Evolutionary conservation across 2,797 vertebrate species (phyloP).

Genomic region (Oryzias sinensis): DNA sequence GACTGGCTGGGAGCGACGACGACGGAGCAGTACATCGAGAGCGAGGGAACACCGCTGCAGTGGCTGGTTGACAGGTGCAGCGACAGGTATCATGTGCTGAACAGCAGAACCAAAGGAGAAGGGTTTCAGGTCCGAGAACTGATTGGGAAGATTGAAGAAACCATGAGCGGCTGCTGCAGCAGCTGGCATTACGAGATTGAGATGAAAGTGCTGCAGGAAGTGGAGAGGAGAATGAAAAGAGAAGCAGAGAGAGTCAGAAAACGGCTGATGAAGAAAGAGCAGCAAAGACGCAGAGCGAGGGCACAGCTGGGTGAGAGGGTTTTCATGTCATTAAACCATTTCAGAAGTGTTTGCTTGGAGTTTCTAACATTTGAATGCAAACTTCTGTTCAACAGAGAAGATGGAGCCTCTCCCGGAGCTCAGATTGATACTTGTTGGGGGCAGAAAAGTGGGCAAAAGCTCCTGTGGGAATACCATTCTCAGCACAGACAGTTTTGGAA

Average conservation of each 20-base stretch:
- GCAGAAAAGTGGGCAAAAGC: constrained; percentile 68
- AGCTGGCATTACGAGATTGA: constrained; percentile 42
- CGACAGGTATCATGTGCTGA: constrained; percentile 68
- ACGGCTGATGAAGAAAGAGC: constrained; percentile 38
- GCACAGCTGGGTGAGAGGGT: constrained; percentile 57
- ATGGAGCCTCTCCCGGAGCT: constrained; percentile 33
- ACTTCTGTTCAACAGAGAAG: constrained; percentile 46
- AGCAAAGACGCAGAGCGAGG: constrained; percentile 42
- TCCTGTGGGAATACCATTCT: constrained; percentile 73
- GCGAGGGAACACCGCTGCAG: constrained; percentile 60
- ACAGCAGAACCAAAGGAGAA: constrained; percentile 56
- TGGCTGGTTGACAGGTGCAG: constrained; percentile 60
- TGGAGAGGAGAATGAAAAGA: constrained; percentile 42
- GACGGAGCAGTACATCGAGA: constrained; percentile 67
- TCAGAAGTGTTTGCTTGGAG: background rate
- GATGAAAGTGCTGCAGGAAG: constrained; percentile 25
- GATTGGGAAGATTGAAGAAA: constrained; percentile 69
- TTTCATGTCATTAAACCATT: constrained; percentile 2
- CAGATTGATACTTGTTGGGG: constrained; percentile 56
- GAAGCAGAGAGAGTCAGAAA: constrained; percentile 43
- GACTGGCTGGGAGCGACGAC: constrained; percentile 67
- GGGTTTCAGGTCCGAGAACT: constrained; percentile 67
- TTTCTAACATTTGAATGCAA: constrained; percentile 3
- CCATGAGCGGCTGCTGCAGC: constrained; percentile 14
- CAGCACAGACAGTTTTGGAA: constrained; percentile 38